These are phyloP conservation scores for Lomographa bimaculata DNA, from an alignment of 2,888 invertebrate species.

Conservation along the genomic window DNA sequence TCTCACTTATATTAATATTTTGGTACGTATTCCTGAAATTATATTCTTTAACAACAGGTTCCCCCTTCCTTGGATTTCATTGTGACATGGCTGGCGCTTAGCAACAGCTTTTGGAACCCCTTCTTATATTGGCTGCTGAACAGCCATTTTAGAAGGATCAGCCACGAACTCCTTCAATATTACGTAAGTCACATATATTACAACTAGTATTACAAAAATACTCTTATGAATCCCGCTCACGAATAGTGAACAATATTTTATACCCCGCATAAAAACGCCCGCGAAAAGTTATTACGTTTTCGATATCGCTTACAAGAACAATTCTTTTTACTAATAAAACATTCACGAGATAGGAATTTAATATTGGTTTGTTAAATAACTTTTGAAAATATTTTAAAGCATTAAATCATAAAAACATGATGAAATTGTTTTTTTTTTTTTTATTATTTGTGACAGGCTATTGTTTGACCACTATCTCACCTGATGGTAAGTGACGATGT, in stretches of 20 bases:
- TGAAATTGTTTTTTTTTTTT: slow-evolving; percentile 6
- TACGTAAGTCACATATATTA: slow-evolving; percentile 84
- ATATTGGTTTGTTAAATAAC: slow-evolving; percentile 10
- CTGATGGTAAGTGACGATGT: no score
- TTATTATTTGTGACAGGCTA: no score
- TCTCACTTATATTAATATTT: no score
- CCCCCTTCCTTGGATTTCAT: slow-evolving; percentile 92
- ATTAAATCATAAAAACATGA: slow-evolving; percentile 4
- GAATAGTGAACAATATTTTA: slow-evolving; percentile 22
- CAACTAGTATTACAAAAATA: slow-evolving; percentile 3
- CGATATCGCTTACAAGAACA: slow-evolving; percentile 18
- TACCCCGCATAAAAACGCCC: slow-evolving; percentile 20
- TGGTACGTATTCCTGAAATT: no score
- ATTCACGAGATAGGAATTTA: slow-evolving; percentile 19
- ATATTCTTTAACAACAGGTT: no score
- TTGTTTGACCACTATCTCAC: no score
- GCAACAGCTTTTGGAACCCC: slow-evolving; percentile 96
- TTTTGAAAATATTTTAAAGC: slow-evolving; percentile 8
- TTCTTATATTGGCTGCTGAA: slow-evolving; percentile 95
- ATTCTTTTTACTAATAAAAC: slow-evolving; percentile 21
- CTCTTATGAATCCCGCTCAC: slow-evolving; percentile 11
- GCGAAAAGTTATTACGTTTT: slow-evolving; percentile 20
- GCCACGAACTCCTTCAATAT: slow-evolving; percentile 89
- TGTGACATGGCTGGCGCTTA: slow-evolving; percentile 93
- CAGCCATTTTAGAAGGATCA: slow-evolving; percentile 92